A percentile compares a stretch with the other conserved stretches of the same genome.
Conservation (phyloP, 2,113 vertebrate genomes). For the Chaenocephalus aceratus region DNA sequence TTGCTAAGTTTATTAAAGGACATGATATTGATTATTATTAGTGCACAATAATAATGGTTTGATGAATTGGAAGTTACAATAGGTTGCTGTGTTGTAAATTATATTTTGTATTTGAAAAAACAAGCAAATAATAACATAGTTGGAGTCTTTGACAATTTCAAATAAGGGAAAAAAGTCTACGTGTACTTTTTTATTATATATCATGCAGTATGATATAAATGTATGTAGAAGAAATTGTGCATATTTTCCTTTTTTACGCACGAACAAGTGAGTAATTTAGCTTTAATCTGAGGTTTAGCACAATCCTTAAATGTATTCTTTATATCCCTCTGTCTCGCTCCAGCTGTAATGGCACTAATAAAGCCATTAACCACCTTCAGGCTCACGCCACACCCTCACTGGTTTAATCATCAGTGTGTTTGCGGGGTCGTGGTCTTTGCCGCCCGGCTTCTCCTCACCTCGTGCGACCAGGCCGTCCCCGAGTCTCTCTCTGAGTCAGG, state of each 20-base stretch:
- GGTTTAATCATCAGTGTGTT: slow-evolving; percentile 71
- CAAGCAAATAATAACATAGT: no score
- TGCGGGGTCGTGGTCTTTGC: slow-evolving; percentile 44
- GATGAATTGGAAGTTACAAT: no score
- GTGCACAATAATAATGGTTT: no score
- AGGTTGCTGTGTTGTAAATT: no score
- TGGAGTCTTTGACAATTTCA: no score
- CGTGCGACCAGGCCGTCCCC: slow-evolving; percentile 41
- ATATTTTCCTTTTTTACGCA: no score
- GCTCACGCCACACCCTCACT: slow-evolving; percentile 63
- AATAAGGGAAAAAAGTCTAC: no score
- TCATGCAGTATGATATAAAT: no score
- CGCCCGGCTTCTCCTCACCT: slow-evolving; percentile 41
- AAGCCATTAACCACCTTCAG: slow-evolving; percentile 80
- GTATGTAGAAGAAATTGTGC: no score
- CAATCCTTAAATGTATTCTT: slow-evolving; percentile 52
- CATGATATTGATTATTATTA: background rate
- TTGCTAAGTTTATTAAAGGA: background rate
- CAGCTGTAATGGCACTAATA: slow-evolving; percentile 78
- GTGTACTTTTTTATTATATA: no score
- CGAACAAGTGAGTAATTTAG: no score
- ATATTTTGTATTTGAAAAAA: no score
- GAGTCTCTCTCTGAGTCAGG: slow-evolving; percentile 52
- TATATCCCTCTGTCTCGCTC: slow-evolving; percentile 47
- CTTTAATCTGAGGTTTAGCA: slow-evolving; percentile 36